phyloP scores from a whole-genome alignment of 2,113 vertebrate species.

The Coracopsis vasa region DNA sequence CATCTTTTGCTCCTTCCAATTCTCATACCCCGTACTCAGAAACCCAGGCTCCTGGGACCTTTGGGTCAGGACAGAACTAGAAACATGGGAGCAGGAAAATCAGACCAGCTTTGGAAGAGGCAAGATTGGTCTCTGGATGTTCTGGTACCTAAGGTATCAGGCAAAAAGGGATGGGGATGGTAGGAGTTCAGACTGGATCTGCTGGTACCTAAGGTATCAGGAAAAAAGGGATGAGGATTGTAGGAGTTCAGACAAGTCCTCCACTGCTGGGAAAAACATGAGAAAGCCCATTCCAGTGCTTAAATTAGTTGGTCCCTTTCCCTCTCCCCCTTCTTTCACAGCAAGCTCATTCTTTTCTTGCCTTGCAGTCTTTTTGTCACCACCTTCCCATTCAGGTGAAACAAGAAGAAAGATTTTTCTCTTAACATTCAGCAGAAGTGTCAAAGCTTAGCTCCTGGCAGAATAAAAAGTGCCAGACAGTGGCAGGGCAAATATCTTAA shows the following conservation, averaged over 20 bases:
- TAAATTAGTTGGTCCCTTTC: not conserved
- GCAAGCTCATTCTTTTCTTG: not conserved
- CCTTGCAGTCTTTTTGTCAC: not conserved
- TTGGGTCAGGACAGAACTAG: not conserved
- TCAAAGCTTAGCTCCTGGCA: conserved; percentile 21
- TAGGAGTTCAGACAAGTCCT: not conserved
- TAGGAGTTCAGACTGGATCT: not conserved
- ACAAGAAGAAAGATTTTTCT: conserved; percentile 13
- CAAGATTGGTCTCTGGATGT: not conserved
- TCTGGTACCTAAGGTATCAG: not conserved
- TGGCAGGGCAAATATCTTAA: conserved; percentile 9
- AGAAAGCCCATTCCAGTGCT: not conserved
- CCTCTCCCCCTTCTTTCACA: not conserved
- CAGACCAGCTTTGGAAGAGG: not conserved
- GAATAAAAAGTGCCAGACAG: conserved; percentile 50
- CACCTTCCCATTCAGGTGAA: conserved; percentile 11
- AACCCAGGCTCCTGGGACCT: not conserved
- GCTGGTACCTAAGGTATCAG: not conserved
- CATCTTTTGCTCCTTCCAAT: not conserved
- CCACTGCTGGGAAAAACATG: not conserved
- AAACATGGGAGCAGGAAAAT: not conserved
- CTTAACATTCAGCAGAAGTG: conserved; percentile 33
- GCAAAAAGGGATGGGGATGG: not conserved
- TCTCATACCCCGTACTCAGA: not conserved
- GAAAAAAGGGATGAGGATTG: not conserved